Percentiles rank a stretch among this genome's conserved stretches.
Conservation (phyloP, 2,888 invertebrate genomes). For the Nephrocerus scutellatus region DNA sequence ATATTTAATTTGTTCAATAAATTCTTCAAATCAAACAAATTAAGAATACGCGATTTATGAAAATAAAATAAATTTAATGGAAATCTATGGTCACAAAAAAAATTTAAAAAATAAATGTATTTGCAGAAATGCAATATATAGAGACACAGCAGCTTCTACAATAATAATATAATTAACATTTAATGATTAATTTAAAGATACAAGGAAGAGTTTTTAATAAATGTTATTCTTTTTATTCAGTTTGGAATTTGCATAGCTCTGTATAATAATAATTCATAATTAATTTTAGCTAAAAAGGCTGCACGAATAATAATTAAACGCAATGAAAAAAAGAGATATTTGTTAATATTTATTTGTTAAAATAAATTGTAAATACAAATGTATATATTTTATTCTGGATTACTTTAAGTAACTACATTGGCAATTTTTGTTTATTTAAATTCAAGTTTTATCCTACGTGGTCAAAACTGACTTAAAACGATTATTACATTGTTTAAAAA, state of each 20-base stretch:
- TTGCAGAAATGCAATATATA: background rate
- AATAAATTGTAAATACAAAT: conserved; percentile 5
- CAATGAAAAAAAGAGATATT: too few relatives aligned
- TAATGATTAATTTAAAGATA: conserved; percentile 7
- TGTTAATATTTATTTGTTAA: conserved; percentile 1
- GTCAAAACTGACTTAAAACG: too few relatives aligned
- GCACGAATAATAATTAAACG: conserved; percentile 6
- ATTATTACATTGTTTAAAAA: too few relatives aligned
- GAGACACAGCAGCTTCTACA: conserved; percentile 6
- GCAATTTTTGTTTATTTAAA: too few relatives aligned
- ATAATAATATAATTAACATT: conserved; percentile 2
- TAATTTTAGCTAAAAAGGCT: conserved; percentile 9
- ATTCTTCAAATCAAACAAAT: conserved; percentile 14
- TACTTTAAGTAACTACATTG: too few relatives aligned
- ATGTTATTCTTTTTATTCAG: too few relatives aligned
- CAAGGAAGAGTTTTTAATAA: conserved; percentile 1
- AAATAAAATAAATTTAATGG: conserved; percentile 15
- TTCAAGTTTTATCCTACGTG: too few relatives aligned
- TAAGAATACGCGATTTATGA: conserved; percentile 13
- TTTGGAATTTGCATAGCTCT: too few relatives aligned
- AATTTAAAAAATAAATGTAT: conserved; percentile 1
- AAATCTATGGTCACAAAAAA: conserved; percentile 10
- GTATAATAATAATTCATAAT: conserved; percentile 1
- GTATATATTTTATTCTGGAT: too few relatives aligned
- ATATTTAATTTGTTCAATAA: too few relatives aligned